These are phyloP conservation scores for Nothobranchius furzeri DNA, from an alignment of 2,113 vertebrate species.

Conservation along the genomic window DNA sequence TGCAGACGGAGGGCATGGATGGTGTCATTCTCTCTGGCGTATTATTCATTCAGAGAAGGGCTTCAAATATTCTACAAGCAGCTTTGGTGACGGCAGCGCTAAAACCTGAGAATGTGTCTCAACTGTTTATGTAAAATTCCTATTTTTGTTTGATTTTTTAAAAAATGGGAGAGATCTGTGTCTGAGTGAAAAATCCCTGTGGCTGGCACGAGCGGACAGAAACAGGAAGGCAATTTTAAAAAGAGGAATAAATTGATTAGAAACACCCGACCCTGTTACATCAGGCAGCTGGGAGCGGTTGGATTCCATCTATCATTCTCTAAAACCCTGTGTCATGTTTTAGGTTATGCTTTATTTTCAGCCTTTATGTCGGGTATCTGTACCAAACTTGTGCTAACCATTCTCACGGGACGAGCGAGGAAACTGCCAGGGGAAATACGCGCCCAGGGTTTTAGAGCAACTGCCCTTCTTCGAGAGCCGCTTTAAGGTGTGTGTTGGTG, in stretches of 20 bases:
- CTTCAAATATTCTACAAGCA: constrained; percentile 29
- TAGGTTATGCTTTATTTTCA: neutral
- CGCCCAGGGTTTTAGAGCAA: too few relatives aligned
- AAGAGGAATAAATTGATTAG: too few relatives aligned
- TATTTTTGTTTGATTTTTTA: constrained; percentile 41
- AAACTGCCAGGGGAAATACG: too few relatives aligned
- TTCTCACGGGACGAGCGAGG: neutral
- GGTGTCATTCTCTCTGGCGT: constrained; percentile 10
- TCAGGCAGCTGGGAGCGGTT: neutral
- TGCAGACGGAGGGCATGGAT: constrained; percentile 1
- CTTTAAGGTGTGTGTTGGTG: constrained; percentile 20
- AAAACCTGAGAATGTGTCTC: constrained; percentile 29
- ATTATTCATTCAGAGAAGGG: constrained; percentile 14
- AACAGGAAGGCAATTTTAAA: constrained; percentile 32
- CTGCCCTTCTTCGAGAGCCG: neutral
- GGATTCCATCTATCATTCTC: constrained; percentile 15
- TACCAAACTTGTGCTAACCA: neutral
- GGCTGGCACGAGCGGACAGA: constrained; percentile 29
- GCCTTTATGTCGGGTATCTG: neutral
- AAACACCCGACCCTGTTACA: constrained; percentile 19
- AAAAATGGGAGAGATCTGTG: constrained; percentile 7
- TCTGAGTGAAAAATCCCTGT: constrained; percentile 26
- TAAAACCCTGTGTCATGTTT: neutral
- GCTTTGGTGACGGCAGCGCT: constrained; percentile 44
- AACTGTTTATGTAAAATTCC: constrained; percentile 26